These are phyloP conservation scores for Clarias magur DNA, from an alignment of 2,113 vertebrate species.

Conservation along the genomic window DNA sequence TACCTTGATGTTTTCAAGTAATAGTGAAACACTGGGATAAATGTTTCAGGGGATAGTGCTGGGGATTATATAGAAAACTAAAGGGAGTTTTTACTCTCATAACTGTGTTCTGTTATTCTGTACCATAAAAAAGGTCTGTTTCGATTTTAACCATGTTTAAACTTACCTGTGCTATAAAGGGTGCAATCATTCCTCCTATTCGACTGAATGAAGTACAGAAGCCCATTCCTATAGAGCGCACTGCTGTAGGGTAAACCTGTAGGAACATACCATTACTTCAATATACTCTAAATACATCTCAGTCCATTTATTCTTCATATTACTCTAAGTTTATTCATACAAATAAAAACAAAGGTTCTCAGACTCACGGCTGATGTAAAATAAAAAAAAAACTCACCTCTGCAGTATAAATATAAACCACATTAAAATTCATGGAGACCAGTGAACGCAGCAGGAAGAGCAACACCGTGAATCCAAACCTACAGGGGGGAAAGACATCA, in stretches of 20 bases:
- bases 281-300: background rate
- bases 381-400: slow-evolving; percentile 74
- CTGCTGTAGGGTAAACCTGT: slow-evolving; percentile 90
- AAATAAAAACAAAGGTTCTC: background rate
- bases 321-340: background rate
- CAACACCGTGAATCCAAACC: slow-evolving; percentile 78
- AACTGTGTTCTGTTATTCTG: too few relatives aligned
- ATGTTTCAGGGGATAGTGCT: too few relatives aligned
- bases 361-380: background rate
- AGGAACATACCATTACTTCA: background rate
- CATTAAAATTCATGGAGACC: slow-evolving; percentile 93
- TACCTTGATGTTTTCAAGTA: too few relatives aligned
- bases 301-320: background rate
- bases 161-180: slow-evolving; percentile 82
- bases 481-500: slow-evolving; percentile 54
- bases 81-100: too few relatives aligned
- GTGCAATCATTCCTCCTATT: slow-evolving; percentile 91
- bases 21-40: too few relatives aligned
- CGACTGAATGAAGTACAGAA: slow-evolving; percentile 89
- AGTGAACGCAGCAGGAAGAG: slow-evolving; percentile 88
- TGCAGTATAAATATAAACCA: slow-evolving; percentile 95
- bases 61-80: too few relatives aligned
- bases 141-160: background rate
- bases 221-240: slow-evolving; percentile 88
- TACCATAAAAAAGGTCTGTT: too few relatives aligned